Base-by-base conservation (phyloP, 2,888 invertebrate genomes). In the Aleiodes testaceus region DNA sequence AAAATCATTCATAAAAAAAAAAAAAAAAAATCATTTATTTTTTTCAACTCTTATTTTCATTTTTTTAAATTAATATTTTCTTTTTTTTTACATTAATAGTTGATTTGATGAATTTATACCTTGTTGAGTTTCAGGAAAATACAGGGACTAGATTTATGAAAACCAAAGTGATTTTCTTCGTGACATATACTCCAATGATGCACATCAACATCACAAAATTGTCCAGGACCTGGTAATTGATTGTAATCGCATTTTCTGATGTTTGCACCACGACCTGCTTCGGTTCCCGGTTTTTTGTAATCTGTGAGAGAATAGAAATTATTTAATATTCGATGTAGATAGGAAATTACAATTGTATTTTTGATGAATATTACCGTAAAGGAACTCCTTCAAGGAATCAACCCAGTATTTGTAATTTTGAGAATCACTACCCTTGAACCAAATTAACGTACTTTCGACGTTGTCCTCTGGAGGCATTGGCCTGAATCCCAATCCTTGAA, bases 71-170 rank as follows among this genome's bases (percentile, higher is more conserved):
- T 5, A 3, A 26, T 5, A 3, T 26, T 26, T 5, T 5, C 26
- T 5, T 49, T 9, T 26, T 12, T 11, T 53, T n/a, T 14, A 3
- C 18, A 30, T 68, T 14, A 47, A 66, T 50, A 49, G 45, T 42
- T 44, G 63, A 50, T 16, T 67, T 18, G 36, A 11, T 7, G 16
- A 11, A 45, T 65, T 69, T 79, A n/a, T n/a, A 92, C 92, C 89
- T 95, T 97, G 89, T 99, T 99, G 49, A 99, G 89, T 87, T 99
- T 99, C 70, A 99, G 90, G 85, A 98, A 94, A 75, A 99, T 91
- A 88, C 99, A 99, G 0, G 99, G 99, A 18, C 94, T 93, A 50
- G 97, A 97, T 84, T 93, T 93, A 85, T 95, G 94, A 88, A 96
- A 99, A 73, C 96, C 97, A 87, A 94, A 99, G 80, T 92, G 90